These are phyloP conservation scores for Carcina quercana DNA, from an alignment of 2,888 invertebrate species.

Conservation along the genomic window DNA sequence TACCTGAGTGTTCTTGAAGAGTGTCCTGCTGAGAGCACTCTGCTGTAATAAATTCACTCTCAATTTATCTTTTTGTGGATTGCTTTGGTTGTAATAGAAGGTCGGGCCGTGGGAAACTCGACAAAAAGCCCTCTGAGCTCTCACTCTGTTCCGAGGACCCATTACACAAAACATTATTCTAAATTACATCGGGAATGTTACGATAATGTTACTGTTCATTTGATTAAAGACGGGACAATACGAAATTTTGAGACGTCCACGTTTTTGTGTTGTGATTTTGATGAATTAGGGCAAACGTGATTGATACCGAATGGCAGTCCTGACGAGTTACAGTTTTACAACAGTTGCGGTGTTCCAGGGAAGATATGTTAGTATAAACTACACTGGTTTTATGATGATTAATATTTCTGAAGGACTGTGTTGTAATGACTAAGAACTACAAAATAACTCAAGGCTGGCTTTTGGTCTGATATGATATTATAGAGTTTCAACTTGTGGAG, in stretches of 20 bases:
- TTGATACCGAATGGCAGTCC: too few species aligned
- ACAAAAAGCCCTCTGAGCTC: conserved; percentile 44
- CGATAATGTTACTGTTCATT: conserved; percentile 56
- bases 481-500: too few species aligned
- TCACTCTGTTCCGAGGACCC: conserved; percentile 46
- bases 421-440: too few species aligned
- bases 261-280: too few species aligned
- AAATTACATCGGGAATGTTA: conserved; percentile 57
- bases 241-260: neutral
- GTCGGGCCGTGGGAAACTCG: conserved; percentile 38
- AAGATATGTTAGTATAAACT: too few species aligned
- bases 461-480: too few species aligned
- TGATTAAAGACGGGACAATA: conserved; percentile 36
- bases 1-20: conserved; percentile 50
- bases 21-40: conserved; percentile 61
- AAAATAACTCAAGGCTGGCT: too few species aligned
- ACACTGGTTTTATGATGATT: too few species aligned
- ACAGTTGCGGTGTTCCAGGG: too few species aligned
- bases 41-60: conserved; percentile 54
- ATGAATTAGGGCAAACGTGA: too few species aligned
- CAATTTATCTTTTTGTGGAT: conserved; percentile 62
- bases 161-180: conserved; percentile 63
- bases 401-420: too few species aligned
- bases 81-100: conserved; percentile 48
- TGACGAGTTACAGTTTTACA: too few species aligned